phyloP scores from a whole-genome alignment of 2,113 vertebrate species.

The Xyrauchen texanus region DNA sequence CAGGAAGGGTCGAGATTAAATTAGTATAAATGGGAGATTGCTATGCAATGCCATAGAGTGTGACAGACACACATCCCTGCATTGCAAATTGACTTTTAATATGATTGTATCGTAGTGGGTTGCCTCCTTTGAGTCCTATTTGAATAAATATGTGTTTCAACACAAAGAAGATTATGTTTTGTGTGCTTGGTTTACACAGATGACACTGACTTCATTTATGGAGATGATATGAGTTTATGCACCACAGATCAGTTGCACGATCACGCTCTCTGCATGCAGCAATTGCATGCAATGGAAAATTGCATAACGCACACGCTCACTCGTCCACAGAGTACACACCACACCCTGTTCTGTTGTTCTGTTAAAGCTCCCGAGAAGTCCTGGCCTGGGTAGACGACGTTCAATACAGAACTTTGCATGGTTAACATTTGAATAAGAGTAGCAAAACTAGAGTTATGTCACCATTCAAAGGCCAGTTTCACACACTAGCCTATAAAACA shows the following conservation, averaged over 20 bases:
- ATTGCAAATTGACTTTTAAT: neutral
- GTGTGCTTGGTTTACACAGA: neutral
- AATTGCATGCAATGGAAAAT: conserved; percentile 59
- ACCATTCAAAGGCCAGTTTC: neutral
- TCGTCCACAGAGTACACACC: conserved; percentile 21
- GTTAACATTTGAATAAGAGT: too few relatives aligned
- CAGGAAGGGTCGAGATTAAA: conserved; percentile 69
- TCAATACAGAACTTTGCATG: neutral
- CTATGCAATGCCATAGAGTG: conserved; percentile 56
- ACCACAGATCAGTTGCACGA: conserved; percentile 12
- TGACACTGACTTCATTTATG: conserved; percentile 44
- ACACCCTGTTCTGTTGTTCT: conserved; percentile 32
- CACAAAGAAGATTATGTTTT: neutral
- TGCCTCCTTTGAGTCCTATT: neutral
- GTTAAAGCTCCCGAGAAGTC: neutral
- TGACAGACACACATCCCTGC: conserved; percentile 58
- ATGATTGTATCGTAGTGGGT: neutral
- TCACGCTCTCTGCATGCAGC: conserved; percentile 53
- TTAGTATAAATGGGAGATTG: conserved; percentile 64
- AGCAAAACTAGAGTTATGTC: neutral
- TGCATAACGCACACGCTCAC: conserved; percentile 61
- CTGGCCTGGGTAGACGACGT: neutral
- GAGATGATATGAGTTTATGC: conserved; percentile 24
- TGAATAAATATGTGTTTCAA: conserved; percentile 10
- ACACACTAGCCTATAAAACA: neutral